Evolutionary conservation across 2,888 invertebrate species (phyloP).

Genomic region (Noctua comes): DNA sequence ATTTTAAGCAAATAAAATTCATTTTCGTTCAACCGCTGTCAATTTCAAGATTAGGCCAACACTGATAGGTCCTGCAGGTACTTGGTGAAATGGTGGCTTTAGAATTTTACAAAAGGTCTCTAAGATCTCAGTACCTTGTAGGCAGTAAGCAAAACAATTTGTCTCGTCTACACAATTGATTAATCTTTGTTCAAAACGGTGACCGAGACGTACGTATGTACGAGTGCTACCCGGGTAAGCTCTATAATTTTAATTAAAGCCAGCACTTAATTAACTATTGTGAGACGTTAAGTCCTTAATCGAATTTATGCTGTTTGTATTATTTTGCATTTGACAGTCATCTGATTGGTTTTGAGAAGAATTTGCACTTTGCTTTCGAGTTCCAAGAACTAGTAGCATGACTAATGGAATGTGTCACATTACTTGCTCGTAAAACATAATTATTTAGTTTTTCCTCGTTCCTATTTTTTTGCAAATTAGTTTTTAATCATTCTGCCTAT

Average conservation of each 20-base stretch:
- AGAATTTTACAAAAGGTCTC: conserved; percentile 14
- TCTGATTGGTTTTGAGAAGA: conserved; percentile 48
- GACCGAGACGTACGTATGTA: conserved; percentile 42
- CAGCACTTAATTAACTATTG: conserved; percentile 70
- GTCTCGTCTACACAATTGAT: conserved; percentile 17
- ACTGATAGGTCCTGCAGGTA: not conserved
- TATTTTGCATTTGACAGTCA: conserved; percentile 55
- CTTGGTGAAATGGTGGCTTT: not conserved
- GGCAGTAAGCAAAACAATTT: conserved; percentile 30
- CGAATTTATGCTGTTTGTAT: conserved; percentile 61
- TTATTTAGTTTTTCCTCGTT: not conserved
- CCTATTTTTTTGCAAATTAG: not conserved
- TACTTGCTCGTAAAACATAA: conserved; percentile 2
- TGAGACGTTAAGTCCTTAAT: conserved; percentile 66
- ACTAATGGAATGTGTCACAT: conserved; percentile 13
- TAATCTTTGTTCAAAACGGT: conserved; percentile 38
- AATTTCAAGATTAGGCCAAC: not conserved
- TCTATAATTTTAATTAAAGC: conserved; percentile 68
- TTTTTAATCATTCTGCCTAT: not conserved
- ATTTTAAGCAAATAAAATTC: not conserved
- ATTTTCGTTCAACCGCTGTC: not conserved
- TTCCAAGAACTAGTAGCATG: conserved; percentile 24
- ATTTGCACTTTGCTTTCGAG: conserved; percentile 36
- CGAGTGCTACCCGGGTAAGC: conserved; percentile 53
- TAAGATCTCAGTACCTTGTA: conserved; percentile 3